phyloP scores from a whole-genome alignment of 2,113 vertebrate genomes.

The Chiloscyllium plagiosum region DNA sequence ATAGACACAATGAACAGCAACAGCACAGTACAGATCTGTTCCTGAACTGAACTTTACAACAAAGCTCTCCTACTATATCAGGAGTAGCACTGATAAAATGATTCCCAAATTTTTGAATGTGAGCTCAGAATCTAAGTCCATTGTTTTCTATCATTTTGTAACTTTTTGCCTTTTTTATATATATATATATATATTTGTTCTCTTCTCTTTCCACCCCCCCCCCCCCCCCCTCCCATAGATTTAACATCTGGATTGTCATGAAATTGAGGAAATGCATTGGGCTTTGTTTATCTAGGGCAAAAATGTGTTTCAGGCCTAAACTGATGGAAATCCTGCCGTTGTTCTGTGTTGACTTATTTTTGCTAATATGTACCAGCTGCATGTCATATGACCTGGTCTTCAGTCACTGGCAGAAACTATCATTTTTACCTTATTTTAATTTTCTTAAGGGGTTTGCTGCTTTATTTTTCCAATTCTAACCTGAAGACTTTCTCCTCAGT shows the following conservation, averaged over 20 bases:
- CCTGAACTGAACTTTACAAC: background rate
- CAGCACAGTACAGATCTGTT: background rate
- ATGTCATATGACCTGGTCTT: background rate
- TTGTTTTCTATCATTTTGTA: background rate
- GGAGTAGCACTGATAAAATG: background rate
- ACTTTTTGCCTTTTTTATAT: background rate
- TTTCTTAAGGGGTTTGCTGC: background rate
- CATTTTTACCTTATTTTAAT: background rate
- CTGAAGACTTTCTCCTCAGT: conserved; percentile 54
- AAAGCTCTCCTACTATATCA: background rate
- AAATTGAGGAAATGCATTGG: background rate
- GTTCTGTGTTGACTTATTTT: background rate
- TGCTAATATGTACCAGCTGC: background rate
- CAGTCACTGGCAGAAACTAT: conserved; percentile 28
- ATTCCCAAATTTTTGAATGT: background rate
- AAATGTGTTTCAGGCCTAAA: background rate
- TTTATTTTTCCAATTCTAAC: conserved; percentile 50
- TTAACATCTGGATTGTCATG: background rate
- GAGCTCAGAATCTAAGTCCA: background rate
- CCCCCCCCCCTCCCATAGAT: background rate
- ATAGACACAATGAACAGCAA: background rate
- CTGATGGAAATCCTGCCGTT: background rate
- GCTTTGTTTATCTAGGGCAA: background rate
- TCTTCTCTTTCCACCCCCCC: background rate
- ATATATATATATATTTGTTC: too few species aligned